Evolutionary conservation across 1,140 invertebrate genomes (phyloP), one percentile per base, ranked within the genome.

Genomic region (Macrosteles quadrilineatus): DNA sequence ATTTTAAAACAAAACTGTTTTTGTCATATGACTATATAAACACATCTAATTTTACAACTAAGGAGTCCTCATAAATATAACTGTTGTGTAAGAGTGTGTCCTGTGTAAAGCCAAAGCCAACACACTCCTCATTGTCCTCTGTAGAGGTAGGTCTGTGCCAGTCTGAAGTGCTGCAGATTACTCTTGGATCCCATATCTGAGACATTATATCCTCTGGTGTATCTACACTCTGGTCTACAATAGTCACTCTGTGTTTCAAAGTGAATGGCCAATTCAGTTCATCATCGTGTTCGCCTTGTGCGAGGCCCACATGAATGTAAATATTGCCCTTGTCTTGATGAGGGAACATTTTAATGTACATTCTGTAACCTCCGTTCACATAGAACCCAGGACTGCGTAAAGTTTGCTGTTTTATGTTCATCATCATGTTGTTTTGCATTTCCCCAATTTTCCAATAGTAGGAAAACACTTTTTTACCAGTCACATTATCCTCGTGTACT

Each of bases 81-180:
- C 76, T 68, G 17, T 76, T 69, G 6, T 75, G 72, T 17, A 73
- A 73, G 25, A 82, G 74, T 25, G 77, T 75, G 6, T 78, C 74
- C 65, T 81, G 80, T n/a, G 78, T 74, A 73, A 81, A 80, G 21
- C 81, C 81, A 2, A 82, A 75, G 1, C 81, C 81, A 12, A 82
- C 78, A 66, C 81, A 82, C 71, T 81, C 80, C 23, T 78, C 75
- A 74, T 81, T 82, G 70, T 82, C 80, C 3, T 74, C 75, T 1
- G 67, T 47, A 17, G 73, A 59, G 1, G 80, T 78, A 66, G 63
- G 63, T 31, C 77, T 77, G 40, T 75, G 70, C 81, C 81, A 82
- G 74, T 81, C 79, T 59, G 76, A 78, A 3, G 72, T 78, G 3
- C 77, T 79, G 70, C 81, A 82, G 1, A 82, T 75, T 62, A 74